Base-by-base conservation (phyloP, 1,140 invertebrate species). In the Limonius californicus region DNA sequence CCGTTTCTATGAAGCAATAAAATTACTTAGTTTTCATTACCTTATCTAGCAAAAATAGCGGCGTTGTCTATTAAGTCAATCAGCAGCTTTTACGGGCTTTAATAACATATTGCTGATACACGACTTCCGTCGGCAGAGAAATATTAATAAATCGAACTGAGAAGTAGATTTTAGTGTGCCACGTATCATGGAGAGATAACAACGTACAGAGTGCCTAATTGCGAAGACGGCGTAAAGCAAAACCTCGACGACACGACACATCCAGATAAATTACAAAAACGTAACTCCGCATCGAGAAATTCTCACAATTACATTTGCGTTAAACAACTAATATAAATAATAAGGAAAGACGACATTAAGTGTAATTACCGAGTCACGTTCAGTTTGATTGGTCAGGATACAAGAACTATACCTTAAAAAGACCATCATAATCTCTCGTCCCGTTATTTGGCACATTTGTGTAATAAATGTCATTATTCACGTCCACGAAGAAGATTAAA, bases 311-410 rank as follows among this genome's bases (percentile, higher is more conserved):
- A 39, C n/a, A 39, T 39, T 39, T 39, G n/a, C 35, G 35, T 39
- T 39, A 39, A 39, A 39, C 35, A 39, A 39, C 35, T 39, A 39
- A 39, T 39, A 39, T 39, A 39, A 39, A 39, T 39, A 39, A 39
- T 39, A 39, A 39, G 35, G 35, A 39, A 27, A 39, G 35, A 39
- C 35, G n/a, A 39, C 35, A 39, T 39, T 39, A 39, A 39, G 35
- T 39, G n/a, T 39, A 39, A 39, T 39, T 39, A 39, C n/a, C 2
- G 11, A 39, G 35, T 39, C 35, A 39, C 35, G 35, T 39, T 39
- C n/a, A 39, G n/a, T 39, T 39, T 39, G 35, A 39, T 39, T 14
- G 8, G 35, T 9, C 2, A 12, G n/a, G 35, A 39, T 39, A 39
- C n/a, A 39, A 39, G 35, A 39, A 27, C 23, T 27, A 27, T 27